Evolutionary conservation across 1,140 invertebrate genomes (phyloP).

Genomic region (Hermetia illucens): DNA sequence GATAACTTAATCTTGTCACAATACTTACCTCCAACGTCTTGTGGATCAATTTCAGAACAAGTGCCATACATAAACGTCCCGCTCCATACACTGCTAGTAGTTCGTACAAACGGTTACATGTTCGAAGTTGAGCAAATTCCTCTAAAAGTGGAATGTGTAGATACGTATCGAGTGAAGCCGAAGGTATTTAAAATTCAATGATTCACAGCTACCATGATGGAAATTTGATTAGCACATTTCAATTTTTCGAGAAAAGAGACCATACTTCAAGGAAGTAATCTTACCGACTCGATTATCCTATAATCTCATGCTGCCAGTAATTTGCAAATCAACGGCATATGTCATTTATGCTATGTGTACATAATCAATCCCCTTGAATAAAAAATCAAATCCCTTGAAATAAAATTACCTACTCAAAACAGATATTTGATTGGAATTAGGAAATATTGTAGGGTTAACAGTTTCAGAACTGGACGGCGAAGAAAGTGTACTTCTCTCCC

Average conservation of each 20-base stretch:
- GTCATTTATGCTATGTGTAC: neutral
- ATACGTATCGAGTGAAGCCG: slow-evolving; percentile 61
- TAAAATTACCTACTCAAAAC: neutral
- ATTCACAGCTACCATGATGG: neutral
- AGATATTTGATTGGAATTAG: no score
- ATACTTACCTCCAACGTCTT: slow-evolving; percentile 1
- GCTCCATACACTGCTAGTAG: slow-evolving; percentile 78
- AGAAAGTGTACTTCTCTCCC: no score
- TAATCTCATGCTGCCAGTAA: neutral
- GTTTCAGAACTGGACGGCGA: no score
- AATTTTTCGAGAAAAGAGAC: neutral
- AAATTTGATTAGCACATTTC: neutral
- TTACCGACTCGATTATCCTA: neutral
- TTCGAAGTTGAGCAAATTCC: slow-evolving; percentile 69
- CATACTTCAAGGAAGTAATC: neutral
- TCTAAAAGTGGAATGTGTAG: slow-evolving; percentile 69
- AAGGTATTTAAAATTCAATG: slow-evolving; percentile 26
- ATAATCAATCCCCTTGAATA: neutral
- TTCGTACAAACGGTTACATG: slow-evolving; percentile 68
- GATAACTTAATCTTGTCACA: slow-evolving; percentile 7
- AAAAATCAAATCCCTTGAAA: neutral
- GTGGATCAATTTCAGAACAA: slow-evolving; percentile 43
- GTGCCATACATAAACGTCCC: slow-evolving; percentile 84
- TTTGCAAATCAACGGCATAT: neutral
- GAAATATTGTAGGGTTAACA: no score